Evolutionary conservation across 2,113 vertebrate species (phyloP).

Genomic region (Gobius niger): DNA sequence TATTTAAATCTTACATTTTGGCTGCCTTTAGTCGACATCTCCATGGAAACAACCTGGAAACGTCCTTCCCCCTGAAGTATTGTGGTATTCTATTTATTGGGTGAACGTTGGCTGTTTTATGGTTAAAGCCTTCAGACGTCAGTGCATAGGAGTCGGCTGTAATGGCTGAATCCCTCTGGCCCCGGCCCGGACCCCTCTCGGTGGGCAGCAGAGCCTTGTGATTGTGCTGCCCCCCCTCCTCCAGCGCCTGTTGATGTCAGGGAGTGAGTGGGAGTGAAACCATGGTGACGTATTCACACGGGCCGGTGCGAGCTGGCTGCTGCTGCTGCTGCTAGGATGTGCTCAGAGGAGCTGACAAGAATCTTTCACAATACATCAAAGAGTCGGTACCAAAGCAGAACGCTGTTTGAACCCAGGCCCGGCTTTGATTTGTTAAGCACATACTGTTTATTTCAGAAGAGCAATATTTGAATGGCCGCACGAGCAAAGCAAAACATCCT

Average conservation of each 20-base stretch:
- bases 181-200: constrained; percentile 22
- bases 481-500: no score
- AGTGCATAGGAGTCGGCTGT: background rate
- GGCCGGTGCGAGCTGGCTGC: constrained; percentile 14
- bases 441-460: no score
- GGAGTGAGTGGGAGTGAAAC: constrained; percentile 33
- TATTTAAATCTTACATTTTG: no score
- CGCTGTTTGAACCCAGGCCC: no score
- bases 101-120: no score
- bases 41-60: no score
- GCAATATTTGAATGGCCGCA: no score
- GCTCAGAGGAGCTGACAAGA: background rate
- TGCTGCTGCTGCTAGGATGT: constrained; percentile 5
- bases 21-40: no score
- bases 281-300: constrained; percentile 52
- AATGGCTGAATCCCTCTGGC: constrained; percentile 25
- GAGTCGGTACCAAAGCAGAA: background rate
- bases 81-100: no score
- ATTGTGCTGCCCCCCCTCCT: constrained; percentile 41
- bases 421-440: no score
- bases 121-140: no score
- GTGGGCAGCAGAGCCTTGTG: constrained; percentile 23
- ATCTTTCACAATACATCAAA: background rate
- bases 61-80: no score
- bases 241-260: constrained; percentile 34